phyloP scores from a whole-genome alignment of 2,113 vertebrate species.

The Clinocottus analis region DNA sequence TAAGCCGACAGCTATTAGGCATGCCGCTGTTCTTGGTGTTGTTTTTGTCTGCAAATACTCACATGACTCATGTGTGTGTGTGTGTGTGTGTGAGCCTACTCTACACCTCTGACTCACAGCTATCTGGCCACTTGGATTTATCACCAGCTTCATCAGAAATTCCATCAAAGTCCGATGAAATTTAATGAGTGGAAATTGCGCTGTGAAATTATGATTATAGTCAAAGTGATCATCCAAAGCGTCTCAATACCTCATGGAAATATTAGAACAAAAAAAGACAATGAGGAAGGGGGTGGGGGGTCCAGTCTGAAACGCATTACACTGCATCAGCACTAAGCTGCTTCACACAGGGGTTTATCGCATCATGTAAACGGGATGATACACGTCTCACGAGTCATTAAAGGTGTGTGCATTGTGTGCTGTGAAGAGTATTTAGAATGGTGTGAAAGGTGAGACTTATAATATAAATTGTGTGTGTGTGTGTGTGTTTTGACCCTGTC shows the following conservation, averaged over 20 bases:
- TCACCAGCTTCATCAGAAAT: slow-evolving; percentile 56
- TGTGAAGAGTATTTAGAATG: too few species aligned
- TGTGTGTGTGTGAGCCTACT: too few species aligned
- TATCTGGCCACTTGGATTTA: slow-evolving; percentile 10
- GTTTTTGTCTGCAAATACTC: background rate
- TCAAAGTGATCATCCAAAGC: slow-evolving; percentile 15
- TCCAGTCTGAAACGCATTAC: background rate
- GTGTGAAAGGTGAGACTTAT: slow-evolving; percentile 44
- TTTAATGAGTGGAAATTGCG: slow-evolving; percentile 50
- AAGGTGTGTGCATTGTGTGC: background rate
- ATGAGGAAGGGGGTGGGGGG: too few species aligned
- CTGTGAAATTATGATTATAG: slow-evolving; percentile 29
- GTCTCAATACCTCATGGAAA: slow-evolving; percentile 3
- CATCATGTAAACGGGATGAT: background rate
- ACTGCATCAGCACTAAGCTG: background rate
- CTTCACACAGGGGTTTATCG: background rate
- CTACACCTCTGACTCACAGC: background rate
- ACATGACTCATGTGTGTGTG: background rate
- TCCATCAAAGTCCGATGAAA: slow-evolving; percentile 68
- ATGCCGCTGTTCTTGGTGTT: background rate
- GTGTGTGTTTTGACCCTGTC: too few species aligned
- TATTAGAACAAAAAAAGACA: slow-evolving; percentile 22
- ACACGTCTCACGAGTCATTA: background rate
- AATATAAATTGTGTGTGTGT: too few species aligned
- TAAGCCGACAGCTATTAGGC: background rate